phyloP scores from a whole-genome alignment of 2,888 invertebrate species.

The Drosophila melanosoma region DNA sequence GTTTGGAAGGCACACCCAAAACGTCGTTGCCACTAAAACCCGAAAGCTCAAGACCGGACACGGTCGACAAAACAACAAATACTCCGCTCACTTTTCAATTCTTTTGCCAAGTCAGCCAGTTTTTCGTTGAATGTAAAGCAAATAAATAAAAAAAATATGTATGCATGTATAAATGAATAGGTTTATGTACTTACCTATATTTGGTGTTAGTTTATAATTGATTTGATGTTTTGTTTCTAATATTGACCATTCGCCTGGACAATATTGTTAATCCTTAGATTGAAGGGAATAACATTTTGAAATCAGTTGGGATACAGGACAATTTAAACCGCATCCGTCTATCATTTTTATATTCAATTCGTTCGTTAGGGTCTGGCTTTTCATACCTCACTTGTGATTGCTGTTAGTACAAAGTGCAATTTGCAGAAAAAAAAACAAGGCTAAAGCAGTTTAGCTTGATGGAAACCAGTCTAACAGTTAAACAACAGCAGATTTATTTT shows the following conservation, averaged over 20 bases:
- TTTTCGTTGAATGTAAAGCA: slow-evolving; percentile 15
- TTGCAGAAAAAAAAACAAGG: not conserved
- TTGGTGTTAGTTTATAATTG: not conserved
- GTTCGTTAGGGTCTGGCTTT: not conserved
- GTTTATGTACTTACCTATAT: not conserved
- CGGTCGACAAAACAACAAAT: slow-evolving; percentile 23
- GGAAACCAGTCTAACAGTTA: slow-evolving; percentile 2
- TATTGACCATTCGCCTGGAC: not conserved
- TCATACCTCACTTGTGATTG: not conserved
- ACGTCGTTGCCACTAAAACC: slow-evolving; percentile 25
- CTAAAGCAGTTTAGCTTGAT: not conserved
- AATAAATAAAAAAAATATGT: not conserved
- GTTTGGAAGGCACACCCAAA: slow-evolving; percentile 66
- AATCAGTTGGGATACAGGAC: not conserved
- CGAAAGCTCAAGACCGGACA: slow-evolving; percentile 30
- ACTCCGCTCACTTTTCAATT: slow-evolving; percentile 70
- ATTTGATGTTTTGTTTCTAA: not conserved
- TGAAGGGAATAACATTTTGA: not conserved
- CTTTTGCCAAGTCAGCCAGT: slow-evolving; percentile 50
- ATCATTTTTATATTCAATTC: not conserved
- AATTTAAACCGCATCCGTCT: not conserved
- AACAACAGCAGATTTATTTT: slow-evolving; percentile 17
- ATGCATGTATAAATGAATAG: not conserved
- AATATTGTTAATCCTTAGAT: slow-evolving; percentile 6
- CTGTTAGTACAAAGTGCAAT: not conserved